Evolutionary conservation across 2,888 invertebrate species (phyloP), one percentile per base, ranked within the genome.

Genomic region (Drosophila lacicola): DNA sequence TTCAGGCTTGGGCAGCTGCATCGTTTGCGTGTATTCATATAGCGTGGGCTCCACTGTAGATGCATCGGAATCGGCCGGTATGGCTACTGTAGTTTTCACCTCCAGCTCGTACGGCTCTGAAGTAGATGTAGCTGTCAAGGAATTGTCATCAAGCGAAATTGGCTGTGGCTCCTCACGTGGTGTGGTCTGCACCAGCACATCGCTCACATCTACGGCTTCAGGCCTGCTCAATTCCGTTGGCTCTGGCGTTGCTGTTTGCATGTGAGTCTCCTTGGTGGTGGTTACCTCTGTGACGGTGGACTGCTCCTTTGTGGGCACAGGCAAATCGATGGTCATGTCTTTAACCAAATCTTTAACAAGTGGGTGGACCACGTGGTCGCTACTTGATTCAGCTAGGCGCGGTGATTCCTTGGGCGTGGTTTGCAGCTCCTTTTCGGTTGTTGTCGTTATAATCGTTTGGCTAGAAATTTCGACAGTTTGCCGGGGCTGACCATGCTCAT

Each of bases 81-180:
- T 91, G 72, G 94, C 93, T 3, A 96, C 95, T 29, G 94, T 94
- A 13, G 96, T 95, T 91, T 95, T 84, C 33, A 92, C 90, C 76
- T 92, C 91, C 34, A 92, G 70, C 53, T 91, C 91, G 50, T 90
- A 92, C 93, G 75, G 93, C 94, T 77, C 93, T 1, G 91, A 90
- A 9, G 70, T 67, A 1, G 90, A 90, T 2, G 86, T 82, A 3
- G 84, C 60, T 0, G 83, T 85, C 10, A 90, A 25, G 0, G 91
- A 91, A 3, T 73, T 74, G 5, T 91, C 90, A 10, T 91, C 90
- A 4, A 80, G 53, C 0, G 86, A 81, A 2, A 71, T 45, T 1
- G 89, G 84, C 21, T 90, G 64, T 13, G 68, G 62, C 13, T 71
- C 74, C 11, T 62, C 71, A 6, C 74, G 73, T 10, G 91, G 90